Base-by-base conservation (phyloP, 2,797 vertebrate genomes). In the Helarctos malayanus region DNA sequence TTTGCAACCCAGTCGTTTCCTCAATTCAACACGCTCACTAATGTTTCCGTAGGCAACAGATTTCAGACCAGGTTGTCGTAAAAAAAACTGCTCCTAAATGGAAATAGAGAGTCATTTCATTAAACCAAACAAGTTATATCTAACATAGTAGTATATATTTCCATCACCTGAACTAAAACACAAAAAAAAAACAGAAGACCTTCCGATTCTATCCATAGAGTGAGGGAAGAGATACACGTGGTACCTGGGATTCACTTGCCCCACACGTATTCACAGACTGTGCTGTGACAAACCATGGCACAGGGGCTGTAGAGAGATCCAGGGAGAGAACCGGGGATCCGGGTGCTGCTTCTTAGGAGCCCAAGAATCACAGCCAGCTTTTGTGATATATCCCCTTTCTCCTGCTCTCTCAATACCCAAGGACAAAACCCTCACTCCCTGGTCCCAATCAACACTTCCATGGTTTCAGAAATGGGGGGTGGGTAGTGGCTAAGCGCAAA, bases 21-120 rank as follows among this genome's bases (percentile, higher is more conserved):
- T 99, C 97, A 99, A 15, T 2, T 98, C 98, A 75, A 99, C 85
- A 0, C 99, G 99, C 76, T 99, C 99, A 0, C 98, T 98, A 92
- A 99, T 99, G 97, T 99, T 99, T 1, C 99, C 99, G 2, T 98
- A 99, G 56, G 95, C 97, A 2, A 98, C 98, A 8, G 94, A 98
- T 56, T 99, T 99, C 61, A 99, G 98, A 97, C 99, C 99, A 0
- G 99, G 99, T 63, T 99, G 99, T 93, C 99, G 98, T 41, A 99
- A 98, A 96, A 99, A 99, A 98, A 99, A 99, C 97, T 99, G 99
- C 89, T 99, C 99, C 99, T 99, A 91, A 32, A 78, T 86, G 68
- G 93, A 81, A 96, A 96, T 61, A 96, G 95, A 7, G 78, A 61
- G 80, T 89, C 63, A 86, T 86, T 88, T 68, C 69, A 73, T 92